These are phyloP conservation scores for Aporophyla nigra DNA, from an alignment of 2,888 invertebrate species.

Conservation along the genomic window DNA sequence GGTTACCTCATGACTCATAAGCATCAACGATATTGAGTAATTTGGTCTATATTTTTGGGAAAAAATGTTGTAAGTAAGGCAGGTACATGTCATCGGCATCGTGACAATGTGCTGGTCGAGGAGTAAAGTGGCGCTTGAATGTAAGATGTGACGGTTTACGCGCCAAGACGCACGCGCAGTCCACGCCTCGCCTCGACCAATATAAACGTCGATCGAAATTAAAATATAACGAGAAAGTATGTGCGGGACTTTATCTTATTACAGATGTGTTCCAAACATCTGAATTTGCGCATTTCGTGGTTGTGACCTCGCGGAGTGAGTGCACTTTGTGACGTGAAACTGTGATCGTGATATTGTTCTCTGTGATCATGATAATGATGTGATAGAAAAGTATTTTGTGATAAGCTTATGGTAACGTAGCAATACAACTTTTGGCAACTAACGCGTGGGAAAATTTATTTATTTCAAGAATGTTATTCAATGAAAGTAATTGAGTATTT, in stretches of 20 bases:
- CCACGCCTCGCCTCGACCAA: constrained; percentile 82
- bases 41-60: constrained; percentile 63
- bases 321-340: constrained; percentile 63
- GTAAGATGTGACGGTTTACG: constrained; percentile 72
- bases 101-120: constrained; percentile 69
- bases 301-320: constrained; percentile 59
- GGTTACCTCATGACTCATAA: constrained; percentile 61
- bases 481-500: constrained; percentile 33
- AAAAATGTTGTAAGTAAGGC: constrained; percentile 64
- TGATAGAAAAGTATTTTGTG: constrained; percentile 64
- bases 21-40: constrained; percentile 65
- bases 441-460: constrained; percentile 16
- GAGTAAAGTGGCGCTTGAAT: constrained; percentile 52
- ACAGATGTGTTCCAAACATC: constrained; percentile 55
- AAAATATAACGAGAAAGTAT: constrained; percentile 82
- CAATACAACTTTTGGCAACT: constrained; percentile 43
- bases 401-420: constrained; percentile 62
- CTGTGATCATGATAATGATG: constrained; percentile 45
- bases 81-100: constrained; percentile 77
- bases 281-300: constrained; percentile 58
- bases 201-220: constrained; percentile 87
- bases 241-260: constrained; percentile 71
- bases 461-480: constrained; percentile 17
- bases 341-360: constrained; percentile 55
- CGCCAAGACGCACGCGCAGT: constrained; percentile 85